Evolutionary conservation across 2,888 invertebrate genomes (phyloP), one percentile per base, ranked within the genome.

Genomic region (Caenorhabditis sp.): DNA sequence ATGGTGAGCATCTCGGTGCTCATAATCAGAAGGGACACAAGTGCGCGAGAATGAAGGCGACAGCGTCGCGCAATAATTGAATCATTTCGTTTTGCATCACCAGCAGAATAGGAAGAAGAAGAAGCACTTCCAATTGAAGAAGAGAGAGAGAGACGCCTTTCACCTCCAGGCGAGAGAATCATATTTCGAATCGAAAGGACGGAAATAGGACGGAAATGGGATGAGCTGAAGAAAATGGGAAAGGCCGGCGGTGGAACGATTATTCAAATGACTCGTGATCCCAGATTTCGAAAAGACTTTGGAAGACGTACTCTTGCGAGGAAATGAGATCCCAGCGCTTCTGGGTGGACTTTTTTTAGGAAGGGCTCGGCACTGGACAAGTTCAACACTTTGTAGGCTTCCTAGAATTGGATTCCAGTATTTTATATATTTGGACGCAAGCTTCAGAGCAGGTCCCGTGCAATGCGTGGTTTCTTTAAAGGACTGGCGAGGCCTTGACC

Each of bases 1-100:
- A 68, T 68, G 37, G 59, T 59, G 70, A 70, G 70, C 70, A 59
- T 17, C 59, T n/a, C 13, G 22, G 24, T 62, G 41, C 46, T 68
- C 59, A 70, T 70, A 70, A 70, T 70, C 70, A 70, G n/a, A n/a
- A n/a, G 70, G 30, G 68, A 59, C 58, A 66, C 66, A 68, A 65
- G 65, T 65, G 65, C 65, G 22, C 45, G 39, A 66, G 66, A 59
- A 58, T 70, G 70, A 59, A 59, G 59, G 53, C 70, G 48, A 35
- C 53, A 26, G n/a, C 37, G 32, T 61, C 45, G 56, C 68, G 50
- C 70, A 70, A 68, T 70, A 70, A 70, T 70, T 70, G 70, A 70
- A 70, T 70, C 70, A 70, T 70, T 70, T 59, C 70, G 59, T 58
- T 59, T 59, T 55, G 45, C 53, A 59, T 53, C 52, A 53, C 52